Conservation (phyloP, 1,140 invertebrate genomes). For the Macrocentrus cingulum region DNA sequence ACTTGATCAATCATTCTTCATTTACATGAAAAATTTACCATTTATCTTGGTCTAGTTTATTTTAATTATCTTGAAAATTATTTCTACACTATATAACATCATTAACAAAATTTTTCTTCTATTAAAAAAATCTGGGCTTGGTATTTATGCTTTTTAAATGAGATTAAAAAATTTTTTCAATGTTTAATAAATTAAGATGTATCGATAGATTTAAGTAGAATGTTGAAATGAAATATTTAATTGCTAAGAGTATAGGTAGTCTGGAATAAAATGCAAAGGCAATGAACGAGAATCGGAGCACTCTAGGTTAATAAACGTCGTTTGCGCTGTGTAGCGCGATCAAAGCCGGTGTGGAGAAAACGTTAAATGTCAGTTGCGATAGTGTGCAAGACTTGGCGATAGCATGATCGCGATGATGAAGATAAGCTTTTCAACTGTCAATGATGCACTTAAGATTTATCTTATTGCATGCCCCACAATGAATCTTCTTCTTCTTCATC, state of each 20-base stretch:
- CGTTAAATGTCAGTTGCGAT: constrained; percentile 18
- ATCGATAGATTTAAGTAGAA: too few species aligned
- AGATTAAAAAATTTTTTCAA: too few species aligned
- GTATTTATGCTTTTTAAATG: too few species aligned
- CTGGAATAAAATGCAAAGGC: constrained; percentile 5
- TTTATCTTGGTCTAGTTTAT: not conserved
- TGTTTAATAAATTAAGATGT: too few species aligned
- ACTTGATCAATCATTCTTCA: constrained; percentile 14
- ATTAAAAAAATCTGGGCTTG: too few species aligned
- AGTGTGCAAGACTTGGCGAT: constrained; percentile 5
- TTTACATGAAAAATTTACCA: constrained; percentile 12
- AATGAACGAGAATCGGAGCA: constrained; percentile 24
- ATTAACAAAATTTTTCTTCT: not conserved
- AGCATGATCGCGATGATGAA: not conserved
- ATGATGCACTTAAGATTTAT: too few species aligned
- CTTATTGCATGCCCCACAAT: not conserved
- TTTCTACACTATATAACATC: not conserved
- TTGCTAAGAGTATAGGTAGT: too few species aligned
- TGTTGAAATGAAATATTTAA: too few species aligned
- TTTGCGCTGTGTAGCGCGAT: constrained; percentile 2
- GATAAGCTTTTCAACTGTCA: not conserved
- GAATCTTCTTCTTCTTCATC: too few species aligned
- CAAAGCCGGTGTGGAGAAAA: constrained; percentile 1
- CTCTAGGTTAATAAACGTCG: constrained; percentile 22
- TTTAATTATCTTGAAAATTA: not conserved